Base-by-base conservation (phyloP, 2,113 vertebrate species). In the Arothron firmamentum region DNA sequence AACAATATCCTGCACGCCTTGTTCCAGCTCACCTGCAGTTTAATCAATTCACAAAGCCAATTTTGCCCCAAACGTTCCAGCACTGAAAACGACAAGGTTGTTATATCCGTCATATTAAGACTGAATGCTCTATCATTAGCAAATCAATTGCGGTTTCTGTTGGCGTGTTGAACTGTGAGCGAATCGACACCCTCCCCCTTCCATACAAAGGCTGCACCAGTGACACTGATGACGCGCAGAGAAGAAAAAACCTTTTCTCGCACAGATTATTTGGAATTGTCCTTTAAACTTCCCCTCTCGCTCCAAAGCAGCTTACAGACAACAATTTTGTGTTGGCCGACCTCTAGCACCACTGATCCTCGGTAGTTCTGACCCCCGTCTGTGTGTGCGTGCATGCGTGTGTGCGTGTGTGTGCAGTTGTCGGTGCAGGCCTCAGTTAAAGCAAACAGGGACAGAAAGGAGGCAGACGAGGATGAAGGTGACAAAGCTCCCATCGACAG, bases 91-190 rank as follows among this genome's bases (percentile, higher is more conserved):
- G 77, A 82, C 72, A 79, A 52, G 66, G 67, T 64, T 83, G 68
- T 80, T 77, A 72, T 65, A 52, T 25, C 55, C 61, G 25, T 76
- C 73, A 56, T 78, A 78, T 80, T 78, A 78, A 64, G 66, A 80
- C 31, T 67, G 74, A 75, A 79, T 59, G 56, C 60, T 67, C 75
- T 74, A 62, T 82, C 81, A 83, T 81, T 81, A 85, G 76, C 83
- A 82, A 88, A 85, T 88, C 78, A 88, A 84, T 81, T 81, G 79
- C 47, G 45, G 38, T 51, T 80, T 70, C 70, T 76, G 69, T 81
- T 80, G 74, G 79, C 59, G 65, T 66, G 62, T 59, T 62, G 43
- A 72, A 74, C 52, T 20, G 52, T 60, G 70, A 56, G 28, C 34
- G 43, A 73, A 69, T 59, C n/a, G 45, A 66, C 58, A 18, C 49